Evolutionary conservation across 2,888 invertebrate genomes (phyloP), one percentile per base, ranked within the genome.

Genomic region (Microctonus aethiopoides): DNA sequence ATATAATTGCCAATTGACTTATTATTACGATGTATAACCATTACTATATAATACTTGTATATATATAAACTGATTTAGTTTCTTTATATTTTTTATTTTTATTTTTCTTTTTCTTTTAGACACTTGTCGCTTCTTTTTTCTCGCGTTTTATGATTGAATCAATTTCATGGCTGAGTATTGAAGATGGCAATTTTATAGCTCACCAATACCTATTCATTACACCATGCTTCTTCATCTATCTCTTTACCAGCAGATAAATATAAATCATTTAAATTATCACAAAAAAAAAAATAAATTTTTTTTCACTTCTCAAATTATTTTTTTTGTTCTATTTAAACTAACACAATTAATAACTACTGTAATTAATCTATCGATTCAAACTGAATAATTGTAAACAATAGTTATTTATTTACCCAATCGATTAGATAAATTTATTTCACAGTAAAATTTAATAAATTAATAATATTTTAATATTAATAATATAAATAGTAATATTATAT

Each of bases 1-100:
- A 29, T 67, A 29, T 61, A 67, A 61, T 67, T 67, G 54, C 60
- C 67, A 67, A 67, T 67, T 60, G 67, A 67, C 67, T n/a, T n/a
- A n/a, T 67, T 60, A 57, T 57, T 57, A 29, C 16, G 13, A 52
- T 52, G 24, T 26, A 32, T 16, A 13, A 16, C 4, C 57, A 52
- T 61, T 52, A 59, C 24, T 60, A 34, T 26, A 11, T 52, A 52
- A n/a, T n/a, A n/a, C n/a, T n/a, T n/a, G n/a, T n/a, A n/a, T n/a
- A 24, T 46, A 29, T 29, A 39, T 51, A 59, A 61, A 67, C 61
- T 61, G 39, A 67, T 67, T 62, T n/a, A 62, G 24, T 46, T 62
- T 62, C 9, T 34, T n/a, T 11, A 3, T 29, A 5, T 57, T 32
- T 32, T 16, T 34, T 57, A 36, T 65, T 39, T 34, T 63, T 36